Percentiles rank a stretch among this genome's conserved stretches.
Evolutionary conservation across 2,113 vertebrate genomes (phyloP).

Genomic region (Mirza zaza): DNA sequence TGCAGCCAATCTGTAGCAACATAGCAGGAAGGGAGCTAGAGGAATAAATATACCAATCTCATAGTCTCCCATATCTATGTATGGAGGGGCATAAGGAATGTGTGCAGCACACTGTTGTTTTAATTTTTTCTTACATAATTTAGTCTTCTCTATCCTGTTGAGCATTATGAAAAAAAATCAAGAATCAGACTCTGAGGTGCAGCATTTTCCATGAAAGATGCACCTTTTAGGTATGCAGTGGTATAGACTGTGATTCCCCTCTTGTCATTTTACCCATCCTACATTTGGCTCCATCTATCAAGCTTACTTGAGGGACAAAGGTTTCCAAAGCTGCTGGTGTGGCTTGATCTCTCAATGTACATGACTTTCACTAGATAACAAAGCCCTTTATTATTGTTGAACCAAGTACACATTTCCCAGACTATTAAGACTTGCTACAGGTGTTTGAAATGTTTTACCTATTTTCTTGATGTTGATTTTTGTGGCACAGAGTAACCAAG

Average conservation of each 20-base stretch:
- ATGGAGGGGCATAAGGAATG: background rate
- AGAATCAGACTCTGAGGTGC: background rate
- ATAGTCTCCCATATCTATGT: background rate
- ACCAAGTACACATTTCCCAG: background rate
- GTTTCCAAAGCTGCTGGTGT: background rate
- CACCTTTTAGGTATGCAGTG: background rate
- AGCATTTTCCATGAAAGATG: background rate
- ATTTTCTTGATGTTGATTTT: background rate
- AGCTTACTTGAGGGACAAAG: background rate
- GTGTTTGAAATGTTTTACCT: background rate
- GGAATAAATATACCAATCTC: background rate
- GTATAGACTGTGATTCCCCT: background rate
- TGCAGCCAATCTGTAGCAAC: background rate
- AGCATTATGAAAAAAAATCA: background rate
- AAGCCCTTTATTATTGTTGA: background rate
- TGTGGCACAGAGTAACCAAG: background rate
- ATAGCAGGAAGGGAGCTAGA: background rate
- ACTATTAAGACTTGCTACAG: background rate
- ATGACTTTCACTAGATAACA: background rate
- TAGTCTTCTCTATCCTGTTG: background rate
- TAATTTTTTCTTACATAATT: background rate
- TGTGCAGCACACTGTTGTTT: background rate
- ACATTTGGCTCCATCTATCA: background rate
- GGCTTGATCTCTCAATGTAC: background rate
- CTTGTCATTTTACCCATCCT: background rate